Evolutionary conservation across 2,113 vertebrate genomes (phyloP).

Genomic region (Epinephelus lanceolatus): DNA sequence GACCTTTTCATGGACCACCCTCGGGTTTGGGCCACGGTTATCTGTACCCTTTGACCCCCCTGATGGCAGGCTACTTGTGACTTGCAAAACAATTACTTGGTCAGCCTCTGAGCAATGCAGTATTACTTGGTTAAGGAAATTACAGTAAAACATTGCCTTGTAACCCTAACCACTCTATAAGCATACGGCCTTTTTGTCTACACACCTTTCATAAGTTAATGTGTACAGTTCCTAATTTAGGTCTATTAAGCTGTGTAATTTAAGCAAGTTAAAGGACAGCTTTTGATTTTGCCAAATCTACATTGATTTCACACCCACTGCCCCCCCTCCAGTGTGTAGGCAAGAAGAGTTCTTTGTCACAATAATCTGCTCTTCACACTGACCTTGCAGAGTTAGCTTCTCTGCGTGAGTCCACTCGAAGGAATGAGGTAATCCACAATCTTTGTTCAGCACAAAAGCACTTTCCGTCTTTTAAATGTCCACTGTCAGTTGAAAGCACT

Average conservation of each 20-base stretch:
- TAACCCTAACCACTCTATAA: background rate
- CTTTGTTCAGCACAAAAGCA: slow-evolving; percentile 23
- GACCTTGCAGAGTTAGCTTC: slow-evolving; percentile 36
- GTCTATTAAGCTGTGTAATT: background rate
- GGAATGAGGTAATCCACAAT: slow-evolving; percentile 13
- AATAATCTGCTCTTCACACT: slow-evolving; percentile 39
- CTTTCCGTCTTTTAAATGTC: slow-evolving; percentile 20
- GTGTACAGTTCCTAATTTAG: background rate
- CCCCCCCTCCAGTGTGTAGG: background rate
- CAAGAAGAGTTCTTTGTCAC: slow-evolving; percentile 29
- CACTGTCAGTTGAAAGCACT: slow-evolving; percentile 16
- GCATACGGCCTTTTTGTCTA: background rate
- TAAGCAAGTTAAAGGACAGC: background rate
- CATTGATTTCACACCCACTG: slow-evolving; percentile 11
- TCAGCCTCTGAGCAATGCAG: background rate
- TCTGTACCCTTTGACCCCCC: too few relatives aligned
- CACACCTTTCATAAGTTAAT: background rate
- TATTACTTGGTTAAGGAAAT: background rate
- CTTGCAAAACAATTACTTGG: too few relatives aligned
- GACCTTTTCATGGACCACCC: too few relatives aligned
- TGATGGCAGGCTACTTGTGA: too few relatives aligned
- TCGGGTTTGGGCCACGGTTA: too few relatives aligned
- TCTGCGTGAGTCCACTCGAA: slow-evolving; percentile 27
- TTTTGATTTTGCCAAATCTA: slow-evolving; percentile 20
- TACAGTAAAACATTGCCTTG: background rate